Conservation (phyloP, 2,113 vertebrate species). For the Peromyscus polionotus region DNA sequence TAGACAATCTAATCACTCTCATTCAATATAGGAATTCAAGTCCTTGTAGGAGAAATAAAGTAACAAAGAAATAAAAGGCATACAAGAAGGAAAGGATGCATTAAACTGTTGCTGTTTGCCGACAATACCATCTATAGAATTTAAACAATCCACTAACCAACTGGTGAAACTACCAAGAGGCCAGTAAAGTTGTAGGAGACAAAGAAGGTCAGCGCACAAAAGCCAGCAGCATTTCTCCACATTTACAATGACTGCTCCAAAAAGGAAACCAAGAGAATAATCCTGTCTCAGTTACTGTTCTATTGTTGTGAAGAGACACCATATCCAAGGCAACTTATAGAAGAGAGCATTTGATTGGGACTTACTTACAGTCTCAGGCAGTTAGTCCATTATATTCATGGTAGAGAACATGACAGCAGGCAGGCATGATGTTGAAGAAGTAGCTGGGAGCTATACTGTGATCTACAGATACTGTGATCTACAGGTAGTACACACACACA, state of each 20-base stretch:
- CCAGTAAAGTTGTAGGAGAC: neutral
- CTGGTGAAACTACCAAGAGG: no score
- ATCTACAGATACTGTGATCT: neutral
- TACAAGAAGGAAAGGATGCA: neutral
- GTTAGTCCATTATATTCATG: neutral
- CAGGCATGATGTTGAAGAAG: no score
- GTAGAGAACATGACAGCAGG: neutral
- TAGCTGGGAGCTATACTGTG: neutral
- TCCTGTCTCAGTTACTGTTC: neutral
- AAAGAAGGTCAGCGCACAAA: neutral
- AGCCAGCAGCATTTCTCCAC: neutral
- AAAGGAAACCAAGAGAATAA: neutral
- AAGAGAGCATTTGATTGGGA: neutral
- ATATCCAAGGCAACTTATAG: neutral
- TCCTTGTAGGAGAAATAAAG: neutral
- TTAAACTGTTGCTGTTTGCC: neutral
- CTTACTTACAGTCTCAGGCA: neutral
- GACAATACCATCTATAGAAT: neutral
- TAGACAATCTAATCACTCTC: neutral
- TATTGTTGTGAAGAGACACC: neutral
- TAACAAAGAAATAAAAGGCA: neutral
- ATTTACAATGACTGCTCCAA: neutral
- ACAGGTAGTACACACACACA: rapidly evolving
- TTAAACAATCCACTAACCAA: neutral
- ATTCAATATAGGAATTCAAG: neutral